Evolutionary conservation across 37 sponge, comb jelly and placozoan genomes (phyloP).

Genomic region (Petrosia ficiformis): DNA sequence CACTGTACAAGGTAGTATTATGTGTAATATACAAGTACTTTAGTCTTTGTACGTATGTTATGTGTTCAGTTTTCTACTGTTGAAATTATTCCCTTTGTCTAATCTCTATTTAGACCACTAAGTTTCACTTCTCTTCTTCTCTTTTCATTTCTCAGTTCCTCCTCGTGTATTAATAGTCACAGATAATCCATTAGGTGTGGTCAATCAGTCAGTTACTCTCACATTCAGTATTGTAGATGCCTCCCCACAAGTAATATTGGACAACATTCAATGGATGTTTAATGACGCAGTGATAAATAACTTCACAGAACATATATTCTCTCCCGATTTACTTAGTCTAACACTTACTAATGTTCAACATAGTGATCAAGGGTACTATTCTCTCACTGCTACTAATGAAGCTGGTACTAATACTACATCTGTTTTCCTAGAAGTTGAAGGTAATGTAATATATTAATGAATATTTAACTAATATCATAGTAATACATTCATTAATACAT

Average conservation of each 20-base stretch:
- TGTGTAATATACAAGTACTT: neutral
- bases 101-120: no score
- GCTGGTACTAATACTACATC: neutral
- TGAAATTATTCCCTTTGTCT: no score
- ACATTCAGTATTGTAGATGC: neutral
- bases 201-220: neutral
- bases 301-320: neutral
- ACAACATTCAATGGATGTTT: neutral
- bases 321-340: neutral
- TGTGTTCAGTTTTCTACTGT: no score
- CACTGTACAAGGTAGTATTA: slow-evolving; percentile 1
- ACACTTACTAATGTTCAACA: neutral
- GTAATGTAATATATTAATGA: neutral
- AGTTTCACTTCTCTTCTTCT: neutral
- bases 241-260: neutral
- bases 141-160: neutral
- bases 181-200: neutral
- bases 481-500: no score
- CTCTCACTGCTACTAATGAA: neutral
- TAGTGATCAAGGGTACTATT: neutral
- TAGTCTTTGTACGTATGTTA: no score
- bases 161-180: neutral
- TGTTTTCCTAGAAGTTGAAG: neutral
- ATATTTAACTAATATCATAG: neutral
- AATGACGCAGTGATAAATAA: neutral